Conservation (phyloP, 1,140 invertebrate genomes). For the Subanguina moxae region DNA sequence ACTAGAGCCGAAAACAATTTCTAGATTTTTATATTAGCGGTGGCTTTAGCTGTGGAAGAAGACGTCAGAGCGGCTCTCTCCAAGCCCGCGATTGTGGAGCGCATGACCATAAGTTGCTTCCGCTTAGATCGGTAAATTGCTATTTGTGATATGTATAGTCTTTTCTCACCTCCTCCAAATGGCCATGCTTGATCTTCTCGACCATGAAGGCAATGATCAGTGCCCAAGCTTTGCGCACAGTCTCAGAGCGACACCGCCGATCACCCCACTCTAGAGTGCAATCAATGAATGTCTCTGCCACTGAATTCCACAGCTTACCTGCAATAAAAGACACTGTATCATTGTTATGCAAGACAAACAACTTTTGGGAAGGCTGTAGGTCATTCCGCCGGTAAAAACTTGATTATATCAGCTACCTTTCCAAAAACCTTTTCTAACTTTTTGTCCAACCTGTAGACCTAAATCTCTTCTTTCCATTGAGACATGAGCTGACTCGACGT, state of each 20-base stretch:
- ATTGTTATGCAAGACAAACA: too few species aligned
- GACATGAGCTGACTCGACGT: too few species aligned
- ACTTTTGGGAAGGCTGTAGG: too few species aligned
- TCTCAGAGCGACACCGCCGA: constrained; percentile 37
- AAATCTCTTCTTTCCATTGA: too few species aligned
- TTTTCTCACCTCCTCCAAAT: constrained; percentile 51
- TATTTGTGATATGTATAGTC: background rate
- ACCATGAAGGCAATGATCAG: constrained; percentile 58
- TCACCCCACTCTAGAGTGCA: constrained; percentile 59
- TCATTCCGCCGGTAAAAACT: too few species aligned
- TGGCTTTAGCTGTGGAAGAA: too few species aligned
- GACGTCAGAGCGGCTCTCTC: constrained; percentile 24
- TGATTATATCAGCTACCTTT: too few species aligned
- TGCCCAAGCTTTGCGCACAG: constrained; percentile 47
- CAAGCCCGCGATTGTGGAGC: constrained; percentile 42
- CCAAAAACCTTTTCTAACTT: too few species aligned
- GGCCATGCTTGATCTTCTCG: constrained; percentile 57
- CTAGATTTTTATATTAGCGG: too few species aligned
- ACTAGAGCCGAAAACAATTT: too few species aligned
- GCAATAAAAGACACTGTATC: constrained; percentile 12
- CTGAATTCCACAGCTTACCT: constrained; percentile 59
- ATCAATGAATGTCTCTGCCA: constrained; percentile 59
- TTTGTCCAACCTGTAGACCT: too few species aligned
- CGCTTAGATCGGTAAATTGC: constrained; percentile 24
- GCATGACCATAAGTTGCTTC: constrained; percentile 44